Evolutionary conservation across 1,140 invertebrate genomes (phyloP).

Genomic region (Proctacanthus coquilletti): DNA sequence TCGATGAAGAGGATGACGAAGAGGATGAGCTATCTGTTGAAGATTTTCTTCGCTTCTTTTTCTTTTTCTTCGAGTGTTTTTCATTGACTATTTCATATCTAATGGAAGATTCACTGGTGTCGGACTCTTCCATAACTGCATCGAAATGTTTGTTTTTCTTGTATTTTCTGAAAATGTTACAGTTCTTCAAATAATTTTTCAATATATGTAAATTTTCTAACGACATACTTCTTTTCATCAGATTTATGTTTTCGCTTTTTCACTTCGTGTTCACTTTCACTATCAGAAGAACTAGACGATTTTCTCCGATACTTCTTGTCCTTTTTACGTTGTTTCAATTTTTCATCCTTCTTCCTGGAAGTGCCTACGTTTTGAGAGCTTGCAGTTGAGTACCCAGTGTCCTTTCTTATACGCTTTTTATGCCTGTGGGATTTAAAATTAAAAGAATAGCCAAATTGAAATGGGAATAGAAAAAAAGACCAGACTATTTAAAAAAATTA

Average conservation of each 20-base stretch:
- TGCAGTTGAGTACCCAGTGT: slow-evolving; percentile 47
- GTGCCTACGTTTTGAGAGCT: slow-evolving; percentile 36
- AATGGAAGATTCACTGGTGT: not conserved
- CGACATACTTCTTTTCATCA: not conserved
- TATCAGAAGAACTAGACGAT: not conserved
- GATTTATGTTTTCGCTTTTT: not conserved
- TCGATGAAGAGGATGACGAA: not conserved
- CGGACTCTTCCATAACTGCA: slow-evolving; percentile 1
- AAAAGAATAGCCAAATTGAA: too few relatives aligned
- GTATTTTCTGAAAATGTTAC: not conserved
- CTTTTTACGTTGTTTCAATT: slow-evolving; percentile 14
- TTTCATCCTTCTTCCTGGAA: slow-evolving; percentile 21
- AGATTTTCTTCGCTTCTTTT: not conserved
- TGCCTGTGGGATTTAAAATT: not conserved
- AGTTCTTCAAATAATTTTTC: not conserved
- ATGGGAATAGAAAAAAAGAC: too few relatives aligned
- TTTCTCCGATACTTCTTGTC: slow-evolving; percentile 7
- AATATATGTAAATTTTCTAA: not conserved
- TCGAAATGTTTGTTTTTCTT: slow-evolving; percentile 1
- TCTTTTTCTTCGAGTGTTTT: not conserved
- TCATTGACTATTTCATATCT: not conserved
- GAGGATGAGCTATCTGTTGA: not conserved
- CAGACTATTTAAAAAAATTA: too few relatives aligned
- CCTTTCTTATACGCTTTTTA: slow-evolving; percentile 35
- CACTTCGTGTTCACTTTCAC: not conserved